These are phyloP conservation scores for Diceros bicornis DNA, from an alignment of 2,797 vertebrate genomes.

Conservation along the genomic window DNA sequence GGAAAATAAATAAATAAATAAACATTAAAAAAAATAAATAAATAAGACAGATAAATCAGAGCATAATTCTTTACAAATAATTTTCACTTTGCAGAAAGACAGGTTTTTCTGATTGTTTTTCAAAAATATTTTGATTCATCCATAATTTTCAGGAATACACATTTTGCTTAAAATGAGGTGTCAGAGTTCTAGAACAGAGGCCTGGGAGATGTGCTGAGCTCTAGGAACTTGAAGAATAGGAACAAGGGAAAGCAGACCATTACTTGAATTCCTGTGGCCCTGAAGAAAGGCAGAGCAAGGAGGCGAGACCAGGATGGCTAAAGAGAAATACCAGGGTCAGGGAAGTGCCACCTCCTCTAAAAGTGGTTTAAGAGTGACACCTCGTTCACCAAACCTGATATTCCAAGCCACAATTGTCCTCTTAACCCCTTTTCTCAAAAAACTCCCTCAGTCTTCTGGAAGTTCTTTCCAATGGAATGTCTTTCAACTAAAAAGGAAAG, in stretches of 20 bases:
- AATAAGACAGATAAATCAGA: not conserved
- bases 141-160: not conserved
- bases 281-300: not conserved
- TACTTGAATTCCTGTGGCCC: not conserved
- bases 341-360: not conserved
- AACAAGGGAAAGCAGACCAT: not conserved
- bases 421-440: not conserved
- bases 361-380: not conserved
- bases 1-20: too few relatives aligned
- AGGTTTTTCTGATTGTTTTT: not conserved
- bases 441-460: not conserved
- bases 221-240: not conserved
- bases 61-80: not conserved
- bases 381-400: not conserved
- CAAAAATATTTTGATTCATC: not conserved
- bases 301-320: not conserved
- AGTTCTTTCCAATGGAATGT: not conserved
- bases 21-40: too few relatives aligned
- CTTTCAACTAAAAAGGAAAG: not conserved
- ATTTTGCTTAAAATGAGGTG: not conserved
- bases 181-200: not conserved
- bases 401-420: not conserved
- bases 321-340: not conserved
- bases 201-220: not conserved
- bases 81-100: not conserved